Conservation (phyloP, 1,140 invertebrate genomes). For the Agrilus planipennis region DNA sequence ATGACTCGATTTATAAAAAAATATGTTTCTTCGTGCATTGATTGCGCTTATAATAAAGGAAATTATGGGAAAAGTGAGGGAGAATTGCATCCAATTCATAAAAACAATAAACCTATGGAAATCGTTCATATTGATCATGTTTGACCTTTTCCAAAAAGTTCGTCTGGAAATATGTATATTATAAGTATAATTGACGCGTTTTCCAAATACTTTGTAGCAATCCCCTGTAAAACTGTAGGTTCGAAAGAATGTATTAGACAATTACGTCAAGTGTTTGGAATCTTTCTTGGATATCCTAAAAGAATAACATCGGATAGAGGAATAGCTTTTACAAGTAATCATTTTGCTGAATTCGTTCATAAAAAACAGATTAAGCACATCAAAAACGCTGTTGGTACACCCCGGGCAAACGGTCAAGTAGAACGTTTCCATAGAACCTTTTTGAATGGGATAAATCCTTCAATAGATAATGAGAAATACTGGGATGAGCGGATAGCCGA, state of each 20-base stretch:
- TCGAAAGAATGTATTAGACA: slow-evolving; percentile 13
- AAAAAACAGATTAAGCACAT: slow-evolving; percentile 20
- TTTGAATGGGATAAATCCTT: background rate
- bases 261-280: slow-evolving; percentile 7
- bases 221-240: background rate
- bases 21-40: background rate
- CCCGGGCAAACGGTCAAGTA: slow-evolving; percentile 22
- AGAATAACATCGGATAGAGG: slow-evolving; percentile 29
- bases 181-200: slow-evolving; percentile 22
- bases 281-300: slow-evolving; percentile 20
- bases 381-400: slow-evolving; percentile 23
- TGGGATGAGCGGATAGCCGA: slow-evolving; percentile 5
- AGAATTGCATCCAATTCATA: slow-evolving; percentile 3
- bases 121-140: slow-evolving; percentile 21
- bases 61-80: slow-evolving; percentile 1
- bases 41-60: background rate
- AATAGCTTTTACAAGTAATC: slow-evolving; percentile 22
- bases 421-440: slow-evolving; percentile 12
- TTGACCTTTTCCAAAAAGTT: slow-evolving; percentile 21
- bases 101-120: background rate
- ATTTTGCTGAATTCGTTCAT: slow-evolving; percentile 20
- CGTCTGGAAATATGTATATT: slow-evolving; percentile 18
- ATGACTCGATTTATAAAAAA: background rate
- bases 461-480: background rate
- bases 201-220: slow-evolving; percentile 15